A percentile compares a stretch with the other conserved stretches of the same genome.
phyloP scores from a whole-genome alignment of 2,113 vertebrate genomes.

The Dicentrarchus labrax region DNA sequence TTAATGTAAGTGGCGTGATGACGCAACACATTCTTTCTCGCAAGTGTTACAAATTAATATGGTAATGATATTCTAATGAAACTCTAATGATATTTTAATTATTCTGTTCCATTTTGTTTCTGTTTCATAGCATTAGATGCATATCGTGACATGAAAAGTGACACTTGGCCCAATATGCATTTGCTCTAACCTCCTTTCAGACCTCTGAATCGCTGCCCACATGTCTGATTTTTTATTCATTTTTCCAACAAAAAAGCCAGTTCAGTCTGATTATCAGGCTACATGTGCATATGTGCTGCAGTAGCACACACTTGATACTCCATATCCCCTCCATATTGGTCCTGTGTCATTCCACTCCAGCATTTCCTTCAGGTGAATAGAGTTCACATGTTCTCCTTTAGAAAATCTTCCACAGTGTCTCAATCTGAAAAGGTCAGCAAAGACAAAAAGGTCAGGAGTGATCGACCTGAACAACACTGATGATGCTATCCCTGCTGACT shows the following conservation, averaged over 20 bases:
- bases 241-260: background rate
- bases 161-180: background rate
- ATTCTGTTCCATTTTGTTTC: slow-evolving; percentile 45
- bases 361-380: slow-evolving; percentile 17
- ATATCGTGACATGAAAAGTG: slow-evolving; percentile 25
- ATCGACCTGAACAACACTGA: slow-evolving; percentile 29
- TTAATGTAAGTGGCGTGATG: slow-evolving; percentile 1
- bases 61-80: slow-evolving; percentile 37
- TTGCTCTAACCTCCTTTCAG: background rate
- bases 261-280: background rate
- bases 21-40: slow-evolving; percentile 16
- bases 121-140: slow-evolving; percentile 6
- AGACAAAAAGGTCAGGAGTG: slow-evolving; percentile 46
- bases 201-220: background rate
- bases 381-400: slow-evolving; percentile 19
- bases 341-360: background rate
- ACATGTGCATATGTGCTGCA: background rate
- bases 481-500: slow-evolving; percentile 21
- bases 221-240: background rate
- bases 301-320: background rate
- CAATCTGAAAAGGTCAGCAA: slow-evolving; percentile 63
- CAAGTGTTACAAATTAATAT: slow-evolving; percentile 22
- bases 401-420: slow-evolving; percentile 29
- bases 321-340: background rate
- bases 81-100: slow-evolving; percentile 45